A percentile compares a stretch with the other conserved stretches of the same genome.
Conservation (phyloP, 2,888 invertebrate species). For the Pecten maximus region DNA sequence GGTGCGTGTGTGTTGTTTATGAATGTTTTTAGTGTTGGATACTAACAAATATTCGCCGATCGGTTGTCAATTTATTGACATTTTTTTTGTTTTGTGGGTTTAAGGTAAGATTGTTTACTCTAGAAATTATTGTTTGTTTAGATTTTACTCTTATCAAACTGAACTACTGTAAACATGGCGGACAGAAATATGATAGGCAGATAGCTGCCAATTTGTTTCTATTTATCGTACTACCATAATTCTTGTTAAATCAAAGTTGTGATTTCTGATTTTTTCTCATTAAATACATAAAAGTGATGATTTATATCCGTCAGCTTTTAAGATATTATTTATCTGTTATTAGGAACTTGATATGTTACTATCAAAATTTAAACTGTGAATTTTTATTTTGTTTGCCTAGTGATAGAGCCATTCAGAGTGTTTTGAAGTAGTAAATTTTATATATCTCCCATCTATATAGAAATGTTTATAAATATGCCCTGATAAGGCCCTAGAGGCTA, state of each 20-base stretch:
- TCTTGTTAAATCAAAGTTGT: background rate
- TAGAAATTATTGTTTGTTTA: background rate
- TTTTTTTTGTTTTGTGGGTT: background rate
- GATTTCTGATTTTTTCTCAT: background rate
- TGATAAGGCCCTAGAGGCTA: background rate
- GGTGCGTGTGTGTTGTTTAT: slow-evolving; percentile 1
- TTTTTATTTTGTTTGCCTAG: slow-evolving; percentile 6
- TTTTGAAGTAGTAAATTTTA: background rate
- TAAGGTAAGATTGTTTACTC: slow-evolving; percentile 9
- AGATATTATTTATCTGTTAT: background rate
- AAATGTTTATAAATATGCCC: background rate
- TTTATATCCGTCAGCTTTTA: background rate
- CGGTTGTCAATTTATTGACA: background rate
- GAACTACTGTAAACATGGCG: background rate
- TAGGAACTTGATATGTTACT: background rate
- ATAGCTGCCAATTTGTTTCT: background rate
- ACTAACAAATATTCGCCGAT: background rate
- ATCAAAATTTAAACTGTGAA: background rate
- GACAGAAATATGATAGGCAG: background rate
- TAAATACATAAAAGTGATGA: background rate
- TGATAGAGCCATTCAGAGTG: background rate
- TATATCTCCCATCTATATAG: background rate
- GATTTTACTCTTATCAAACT: background rate
- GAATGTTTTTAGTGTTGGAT: background rate
- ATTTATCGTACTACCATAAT: background rate